These are phyloP conservation scores for Leucoraja erinaceus DNA, from an alignment of 2,113 vertebrate genomes.

Conservation along the genomic window DNA sequence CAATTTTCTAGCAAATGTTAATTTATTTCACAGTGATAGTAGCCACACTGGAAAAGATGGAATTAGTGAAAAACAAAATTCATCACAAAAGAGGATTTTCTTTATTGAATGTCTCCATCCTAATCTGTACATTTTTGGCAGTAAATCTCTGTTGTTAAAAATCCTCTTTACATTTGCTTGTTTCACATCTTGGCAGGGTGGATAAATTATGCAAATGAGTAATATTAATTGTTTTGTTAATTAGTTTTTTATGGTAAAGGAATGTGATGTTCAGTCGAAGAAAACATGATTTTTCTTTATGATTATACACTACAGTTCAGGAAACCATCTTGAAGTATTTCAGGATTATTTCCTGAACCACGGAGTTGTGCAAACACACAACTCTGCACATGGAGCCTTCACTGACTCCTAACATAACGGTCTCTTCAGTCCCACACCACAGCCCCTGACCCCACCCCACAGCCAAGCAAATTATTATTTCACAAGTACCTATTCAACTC, in stretches of 20 bases:
- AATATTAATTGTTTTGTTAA: slow-evolving; percentile 2
- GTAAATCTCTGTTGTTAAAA: slow-evolving; percentile 9
- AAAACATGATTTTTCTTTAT: not conserved
- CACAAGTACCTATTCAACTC: no score
- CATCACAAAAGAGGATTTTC: not conserved
- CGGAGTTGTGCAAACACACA: no score
- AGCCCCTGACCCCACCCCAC: no score
- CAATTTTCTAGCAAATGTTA: not conserved
- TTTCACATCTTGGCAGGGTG: not conserved
- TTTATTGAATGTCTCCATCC: not conserved
- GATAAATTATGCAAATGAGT: slow-evolving; percentile 8
- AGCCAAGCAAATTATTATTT: no score
- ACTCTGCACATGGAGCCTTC: no score
- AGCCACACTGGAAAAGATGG: not conserved
- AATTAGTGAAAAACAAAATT: not conserved
- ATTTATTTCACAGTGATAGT: not conserved
- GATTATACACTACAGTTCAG: not conserved
- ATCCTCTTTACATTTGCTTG: not conserved
- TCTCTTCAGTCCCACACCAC: no score
- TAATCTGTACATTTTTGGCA: not conserved
- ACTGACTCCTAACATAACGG: no score
- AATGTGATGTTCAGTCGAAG: not conserved
- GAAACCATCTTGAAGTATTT: not conserved
- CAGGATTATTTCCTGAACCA: not conserved
- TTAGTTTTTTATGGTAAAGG: not conserved